Evolutionary conservation across 1,140 invertebrate genomes (phyloP), one percentile per base, ranked within the genome.

Genomic region (Planococcus citri): DNA sequence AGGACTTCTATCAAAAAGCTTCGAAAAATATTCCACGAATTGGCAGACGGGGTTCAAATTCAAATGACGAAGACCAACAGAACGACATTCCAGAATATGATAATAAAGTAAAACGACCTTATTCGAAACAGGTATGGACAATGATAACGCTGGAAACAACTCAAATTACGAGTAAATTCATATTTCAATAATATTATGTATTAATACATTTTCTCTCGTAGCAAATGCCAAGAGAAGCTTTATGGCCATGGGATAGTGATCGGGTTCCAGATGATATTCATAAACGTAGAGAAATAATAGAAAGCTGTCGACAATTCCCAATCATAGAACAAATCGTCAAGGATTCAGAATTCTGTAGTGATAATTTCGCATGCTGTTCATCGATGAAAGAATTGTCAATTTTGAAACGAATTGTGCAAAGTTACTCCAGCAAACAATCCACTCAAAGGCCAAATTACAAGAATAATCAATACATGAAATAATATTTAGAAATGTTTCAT

Each of bases 1-100:
- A 71, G 17, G 71, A 71, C 12, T 71, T 71, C 22, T 71, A 69
- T n/a, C 21, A 64, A 10, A 71, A 71, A n/a, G 71, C 68, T 0
- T 69, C 71, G 0, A 71, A 71, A 20, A 69, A 68, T 21, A 68
- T 71, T 10, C 71, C 71, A 14, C 51, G 71, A 2, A 71, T 71
- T 0, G 71, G 71, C 17, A 68, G 71, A 14, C 57, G 71, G 25
- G 41, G 41, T 2, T 2, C 17, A 20, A 6, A 17, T 9, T 51
- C 41, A 20, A n/a, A 20, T 51, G n/a, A 51, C 41, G 17, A 51
- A 51, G 33, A 37, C 6, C 33, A 37, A 37, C n/a, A n/a, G n/a
- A n/a, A n/a, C n/a, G n/a, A n/a, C n/a, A n/a, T n/a, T n/a, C n/a
- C n/a, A n/a, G n/a, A n/a, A n/a, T 6, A 37, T 37, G 33, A 51